These are phyloP conservation scores for Pseudomugil tenellus DNA, from an alignment of 2,797 vertebrate genomes.

Conservation along the genomic window DNA sequence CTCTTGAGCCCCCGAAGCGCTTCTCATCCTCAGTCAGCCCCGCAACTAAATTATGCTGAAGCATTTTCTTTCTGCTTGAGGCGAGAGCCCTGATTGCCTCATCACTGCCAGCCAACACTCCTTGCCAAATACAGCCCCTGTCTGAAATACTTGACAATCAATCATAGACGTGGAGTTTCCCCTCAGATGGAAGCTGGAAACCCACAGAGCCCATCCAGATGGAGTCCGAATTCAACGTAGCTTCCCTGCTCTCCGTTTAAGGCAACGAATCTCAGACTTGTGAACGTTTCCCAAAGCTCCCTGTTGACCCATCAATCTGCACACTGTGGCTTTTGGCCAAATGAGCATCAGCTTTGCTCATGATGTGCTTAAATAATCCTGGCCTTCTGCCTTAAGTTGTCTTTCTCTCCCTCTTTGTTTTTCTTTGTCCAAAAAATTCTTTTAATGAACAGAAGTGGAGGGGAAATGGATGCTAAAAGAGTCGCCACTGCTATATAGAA, in stretches of 20 bases:
- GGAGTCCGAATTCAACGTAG: constrained; percentile 57
- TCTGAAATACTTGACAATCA: constrained; percentile 77
- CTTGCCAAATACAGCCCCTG: constrained; percentile 63
- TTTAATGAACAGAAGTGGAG: constrained; percentile 42
- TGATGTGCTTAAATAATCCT: constrained; percentile 24
- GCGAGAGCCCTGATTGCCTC: constrained; percentile 72
- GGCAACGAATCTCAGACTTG: constrained; percentile 1
- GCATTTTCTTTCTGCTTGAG: constrained; percentile 66
- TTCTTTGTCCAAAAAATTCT: constrained; percentile 35
- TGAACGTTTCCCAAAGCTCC: constrained; percentile 33
- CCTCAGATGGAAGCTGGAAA: constrained; percentile 61
- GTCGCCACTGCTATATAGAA: constrained; percentile 16
- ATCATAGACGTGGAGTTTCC: constrained; percentile 66
- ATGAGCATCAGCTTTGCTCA: constrained; percentile 45
- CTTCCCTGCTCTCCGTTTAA: constrained; percentile 48
- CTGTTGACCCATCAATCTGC: constrained; percentile 51
- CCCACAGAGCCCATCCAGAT: constrained; percentile 60
- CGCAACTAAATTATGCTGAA: constrained; percentile 65
- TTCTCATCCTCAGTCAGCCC: constrained; percentile 50
- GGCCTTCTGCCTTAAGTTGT: constrained; percentile 21
- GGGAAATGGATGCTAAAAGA: constrained; percentile 35
- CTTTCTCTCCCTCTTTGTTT: constrained; percentile 13
- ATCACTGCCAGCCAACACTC: constrained; percentile 66
- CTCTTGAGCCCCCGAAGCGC: constrained; percentile 44
- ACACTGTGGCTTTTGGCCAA: constrained; percentile 33